phyloP scores from a whole-genome alignment of 2,888 invertebrate genomes.

The Eueremaeus valkanovi region DNA sequence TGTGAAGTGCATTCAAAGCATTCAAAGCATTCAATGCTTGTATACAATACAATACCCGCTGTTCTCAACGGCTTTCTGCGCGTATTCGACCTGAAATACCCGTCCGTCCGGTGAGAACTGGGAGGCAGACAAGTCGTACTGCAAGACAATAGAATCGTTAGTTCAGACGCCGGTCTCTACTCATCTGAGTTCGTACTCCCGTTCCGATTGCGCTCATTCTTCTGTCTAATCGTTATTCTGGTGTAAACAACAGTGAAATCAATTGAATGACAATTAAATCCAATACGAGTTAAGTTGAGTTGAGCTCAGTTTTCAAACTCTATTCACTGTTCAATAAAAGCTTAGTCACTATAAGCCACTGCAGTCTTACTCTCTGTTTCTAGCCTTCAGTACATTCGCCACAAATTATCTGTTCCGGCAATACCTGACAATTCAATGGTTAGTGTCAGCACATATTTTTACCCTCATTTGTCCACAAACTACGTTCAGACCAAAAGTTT shows the following conservation, averaged over 20 bases:
- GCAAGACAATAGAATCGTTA: slow-evolving; percentile 44
- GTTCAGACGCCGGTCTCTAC: background rate
- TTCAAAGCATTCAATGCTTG: background rate
- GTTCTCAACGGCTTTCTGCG: slow-evolving; percentile 97
- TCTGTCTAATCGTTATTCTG: slow-evolving; percentile 38
- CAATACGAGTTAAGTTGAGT: too few relatives aligned
- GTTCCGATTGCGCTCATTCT: slow-evolving; percentile 93
- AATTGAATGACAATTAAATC: background rate
- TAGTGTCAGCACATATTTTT: too few relatives aligned
- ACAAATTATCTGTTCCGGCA: too few relatives aligned
- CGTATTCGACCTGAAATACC: slow-evolving; percentile 99
- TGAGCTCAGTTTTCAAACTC: too few relatives aligned
- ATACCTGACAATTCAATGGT: too few relatives aligned
- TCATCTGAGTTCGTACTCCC: slow-evolving; percentile 65
- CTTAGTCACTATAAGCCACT: background rate
- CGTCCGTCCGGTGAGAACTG: slow-evolving; percentile 99
- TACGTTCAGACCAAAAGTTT: too few relatives aligned
- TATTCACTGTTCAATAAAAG: slow-evolving; percentile 15
- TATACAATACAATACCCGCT: slow-evolving; percentile 62
- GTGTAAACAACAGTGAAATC: background rate
- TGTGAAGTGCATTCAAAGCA: too few relatives aligned
- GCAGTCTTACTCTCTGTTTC: too few relatives aligned
- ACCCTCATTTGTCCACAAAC: too few relatives aligned
- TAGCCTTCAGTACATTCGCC: too few relatives aligned
- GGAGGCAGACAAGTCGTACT: slow-evolving; percentile 99